A percentile compares a stretch with the other conserved stretches of the same genome.
Evolutionary conservation across 2,888 invertebrate genomes (phyloP).

Genomic region (Orthosia incerta): DNA sequence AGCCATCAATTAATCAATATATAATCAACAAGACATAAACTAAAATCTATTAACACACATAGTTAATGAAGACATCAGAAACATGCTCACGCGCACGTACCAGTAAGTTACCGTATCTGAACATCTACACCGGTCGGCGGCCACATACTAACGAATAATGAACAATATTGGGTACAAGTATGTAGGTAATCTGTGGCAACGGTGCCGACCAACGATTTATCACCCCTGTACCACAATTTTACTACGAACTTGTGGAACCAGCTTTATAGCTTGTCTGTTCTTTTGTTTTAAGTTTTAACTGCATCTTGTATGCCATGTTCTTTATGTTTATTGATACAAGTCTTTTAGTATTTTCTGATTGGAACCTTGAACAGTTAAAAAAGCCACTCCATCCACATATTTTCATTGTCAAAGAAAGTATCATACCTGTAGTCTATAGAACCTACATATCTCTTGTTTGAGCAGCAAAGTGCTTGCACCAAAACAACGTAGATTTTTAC

Average conservation of each 20-base stretch:
- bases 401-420: not conserved
- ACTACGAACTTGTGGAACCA: constrained; percentile 47
- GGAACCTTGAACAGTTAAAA: not conserved
- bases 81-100: constrained; percentile 41
- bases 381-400: not conserved
- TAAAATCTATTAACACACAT: constrained; percentile 39
- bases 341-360: not conserved
- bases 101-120: constrained; percentile 65
- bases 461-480: not conserved
- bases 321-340: constrained; percentile 24
- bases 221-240: constrained; percentile 33
- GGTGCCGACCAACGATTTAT: constrained; percentile 50
- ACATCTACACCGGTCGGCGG: constrained; percentile 62
- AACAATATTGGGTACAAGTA: constrained; percentile 21
- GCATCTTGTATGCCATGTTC: constrained; percentile 11
- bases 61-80: constrained; percentile 61
- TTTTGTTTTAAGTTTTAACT: constrained; percentile 45
- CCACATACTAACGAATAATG: constrained; percentile 24
- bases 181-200: constrained; percentile 40
- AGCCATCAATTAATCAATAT: constrained; percentile 28
- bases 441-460: not conserved
- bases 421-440: not conserved
- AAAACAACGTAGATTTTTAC: not conserved
- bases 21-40: constrained; percentile 6
- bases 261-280: constrained; percentile 36